Percentiles rank a stretch among this genome's conserved stretches.
Conservation (phyloP, 2,113 vertebrate species). For the Lampris incognitus region DNA sequence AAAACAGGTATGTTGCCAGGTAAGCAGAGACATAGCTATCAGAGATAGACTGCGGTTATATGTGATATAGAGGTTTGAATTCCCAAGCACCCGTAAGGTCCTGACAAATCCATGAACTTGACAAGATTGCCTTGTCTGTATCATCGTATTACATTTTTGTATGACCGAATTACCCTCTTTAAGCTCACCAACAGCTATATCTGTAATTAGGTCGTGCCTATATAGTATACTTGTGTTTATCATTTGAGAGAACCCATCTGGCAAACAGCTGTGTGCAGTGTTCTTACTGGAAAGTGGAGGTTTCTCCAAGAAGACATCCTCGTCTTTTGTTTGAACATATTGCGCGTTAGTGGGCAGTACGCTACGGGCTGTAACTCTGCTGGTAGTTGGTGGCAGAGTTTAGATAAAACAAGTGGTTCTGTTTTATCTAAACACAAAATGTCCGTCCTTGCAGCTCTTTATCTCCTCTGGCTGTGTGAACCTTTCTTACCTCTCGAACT, state of each 20-base stretch:
- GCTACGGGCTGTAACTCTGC: constrained; percentile 33
- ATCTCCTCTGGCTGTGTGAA: constrained; percentile 11
- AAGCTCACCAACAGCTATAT: constrained; percentile 14
- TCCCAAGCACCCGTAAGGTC: constrained; percentile 21
- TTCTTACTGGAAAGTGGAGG: constrained; percentile 26
- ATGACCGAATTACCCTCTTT: constrained; percentile 24
- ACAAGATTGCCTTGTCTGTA: constrained; percentile 12
- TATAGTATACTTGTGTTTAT: constrained; percentile 6
- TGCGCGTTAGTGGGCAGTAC: constrained; percentile 19
- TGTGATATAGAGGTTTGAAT: constrained; percentile 24
- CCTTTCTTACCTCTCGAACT: constrained; percentile 17
- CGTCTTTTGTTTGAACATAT: constrained; percentile 22
- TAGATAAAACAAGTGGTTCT: constrained; percentile 11
- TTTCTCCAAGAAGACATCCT: constrained; percentile 17
- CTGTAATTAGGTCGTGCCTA: constrained; percentile 15
- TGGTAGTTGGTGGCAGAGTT: constrained; percentile 16
- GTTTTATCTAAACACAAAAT: not conserved
- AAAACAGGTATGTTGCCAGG: constrained; percentile 36
- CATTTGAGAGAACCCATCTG: constrained; percentile 54
- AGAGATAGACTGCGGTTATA: constrained; percentile 27
- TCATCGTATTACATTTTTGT: not conserved
- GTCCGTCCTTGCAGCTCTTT: constrained; percentile 22
- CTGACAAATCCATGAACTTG: constrained; percentile 25
- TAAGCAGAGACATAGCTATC: constrained; percentile 1
- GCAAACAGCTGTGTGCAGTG: constrained; percentile 41